phyloP scores from a whole-genome alignment of 2,113 vertebrate genomes.

The Sceloporus tristichus region DNA sequence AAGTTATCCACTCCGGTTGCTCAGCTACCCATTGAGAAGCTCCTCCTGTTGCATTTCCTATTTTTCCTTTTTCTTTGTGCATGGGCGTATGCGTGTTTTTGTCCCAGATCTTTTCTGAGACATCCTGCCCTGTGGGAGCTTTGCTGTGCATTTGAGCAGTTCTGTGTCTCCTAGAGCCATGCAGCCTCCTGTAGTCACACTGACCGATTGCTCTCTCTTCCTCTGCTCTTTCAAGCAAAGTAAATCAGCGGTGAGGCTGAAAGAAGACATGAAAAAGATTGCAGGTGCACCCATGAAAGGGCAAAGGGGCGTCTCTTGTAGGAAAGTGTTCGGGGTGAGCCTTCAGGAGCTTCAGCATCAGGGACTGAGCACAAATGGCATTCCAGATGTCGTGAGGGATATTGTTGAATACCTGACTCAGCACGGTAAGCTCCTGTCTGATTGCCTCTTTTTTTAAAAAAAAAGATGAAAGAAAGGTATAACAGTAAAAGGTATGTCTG shows the following conservation, averaged over 20 bases:
- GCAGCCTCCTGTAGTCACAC: conserved; percentile 58
- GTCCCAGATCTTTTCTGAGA: background rate
- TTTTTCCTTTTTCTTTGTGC: conserved; percentile 3
- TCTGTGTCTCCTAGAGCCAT: background rate
- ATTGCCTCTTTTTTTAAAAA: background rate
- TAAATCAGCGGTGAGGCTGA: conserved; percentile 85
- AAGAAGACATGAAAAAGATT: conserved; percentile 92
- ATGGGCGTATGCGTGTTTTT: background rate
- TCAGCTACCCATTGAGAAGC: conserved; percentile 40
- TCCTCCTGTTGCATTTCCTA: conserved; percentile 5
- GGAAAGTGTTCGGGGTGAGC: conserved; percentile 82
- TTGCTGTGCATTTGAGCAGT: conserved; percentile 3
- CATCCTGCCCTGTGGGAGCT: background rate
- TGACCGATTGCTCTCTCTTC: conserved; percentile 72
- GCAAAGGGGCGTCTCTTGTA: conserved; percentile 56
- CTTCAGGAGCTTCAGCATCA: conserved; percentile 82
- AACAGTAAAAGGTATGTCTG: background rate
- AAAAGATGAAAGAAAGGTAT: background rate
- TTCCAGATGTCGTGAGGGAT: conserved; percentile 83
- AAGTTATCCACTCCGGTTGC: conserved; percentile 32
- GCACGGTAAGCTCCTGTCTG: conserved; percentile 78
- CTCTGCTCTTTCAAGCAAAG: conserved; percentile 85
- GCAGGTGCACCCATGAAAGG: conserved; percentile 80
- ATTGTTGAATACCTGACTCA: conserved; percentile 86
- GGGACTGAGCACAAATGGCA: conserved; percentile 82